phyloP scores from a whole-genome alignment of 2,113 vertebrate genomes.

The Lamprotornis superbus region DNA sequence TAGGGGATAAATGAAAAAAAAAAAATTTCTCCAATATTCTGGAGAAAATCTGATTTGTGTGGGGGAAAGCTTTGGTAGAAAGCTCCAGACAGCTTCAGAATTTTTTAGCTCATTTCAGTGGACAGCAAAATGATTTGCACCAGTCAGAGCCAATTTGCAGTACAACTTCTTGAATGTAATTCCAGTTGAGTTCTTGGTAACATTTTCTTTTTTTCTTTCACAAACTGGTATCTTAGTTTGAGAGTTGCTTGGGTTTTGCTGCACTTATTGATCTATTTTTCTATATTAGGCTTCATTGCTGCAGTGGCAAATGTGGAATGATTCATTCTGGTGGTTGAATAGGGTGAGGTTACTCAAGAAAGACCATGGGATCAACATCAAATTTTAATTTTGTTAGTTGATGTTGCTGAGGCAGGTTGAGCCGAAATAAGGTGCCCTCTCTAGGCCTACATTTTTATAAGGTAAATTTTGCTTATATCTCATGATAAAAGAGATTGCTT shows the following conservation, averaged over 20 bases:
- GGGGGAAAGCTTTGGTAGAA: not conserved
- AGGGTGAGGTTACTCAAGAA: not conserved
- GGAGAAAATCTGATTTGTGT: not conserved
- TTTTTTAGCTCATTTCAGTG: not conserved
- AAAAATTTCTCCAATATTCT: not conserved
- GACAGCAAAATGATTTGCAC: not conserved
- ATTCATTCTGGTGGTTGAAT: not conserved
- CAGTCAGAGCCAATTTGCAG: not conserved
- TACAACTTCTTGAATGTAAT: not conserved
- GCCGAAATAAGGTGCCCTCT: not conserved
- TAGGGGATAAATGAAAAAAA: not conserved
- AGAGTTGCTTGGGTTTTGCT: not conserved
- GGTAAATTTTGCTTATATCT: not conserved
- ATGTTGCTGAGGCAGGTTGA: not conserved
- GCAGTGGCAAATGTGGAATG: not conserved
- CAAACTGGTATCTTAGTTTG: not conserved
- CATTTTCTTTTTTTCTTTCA: not conserved
- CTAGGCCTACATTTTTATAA: not conserved
- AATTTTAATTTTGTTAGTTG: not conserved
- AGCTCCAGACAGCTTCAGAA: not conserved
- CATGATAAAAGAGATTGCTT: not conserved
- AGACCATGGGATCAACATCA: not conserved
- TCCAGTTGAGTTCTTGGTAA: not conserved
- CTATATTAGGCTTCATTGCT: not conserved
- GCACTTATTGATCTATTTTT: not conserved